These are phyloP conservation scores for Creontiades dilutus DNA, from an alignment of 2,888 invertebrate species.

Conservation along the genomic window DNA sequence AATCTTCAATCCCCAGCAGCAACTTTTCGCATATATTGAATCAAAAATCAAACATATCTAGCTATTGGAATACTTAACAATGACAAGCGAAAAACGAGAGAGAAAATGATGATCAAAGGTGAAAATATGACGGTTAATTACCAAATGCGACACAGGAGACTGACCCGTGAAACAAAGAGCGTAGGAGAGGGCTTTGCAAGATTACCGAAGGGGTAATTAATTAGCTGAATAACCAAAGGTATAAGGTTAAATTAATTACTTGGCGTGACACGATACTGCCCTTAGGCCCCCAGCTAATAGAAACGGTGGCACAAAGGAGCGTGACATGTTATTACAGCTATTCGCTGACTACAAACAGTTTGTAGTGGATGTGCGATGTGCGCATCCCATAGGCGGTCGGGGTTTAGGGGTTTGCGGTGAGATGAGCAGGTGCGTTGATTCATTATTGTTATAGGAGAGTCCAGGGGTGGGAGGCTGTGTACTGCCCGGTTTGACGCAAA, in stretches of 20 bases:
- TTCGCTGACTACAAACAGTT: constrained; percentile 59
- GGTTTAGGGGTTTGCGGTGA: constrained; percentile 32
- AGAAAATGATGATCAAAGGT: constrained; percentile 14
- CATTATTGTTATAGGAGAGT: constrained; percentile 31
- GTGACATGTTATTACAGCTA: constrained; percentile 59
- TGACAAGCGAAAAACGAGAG: too few species aligned
- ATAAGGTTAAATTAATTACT: constrained; percentile 66
- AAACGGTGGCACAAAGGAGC: constrained; percentile 56
- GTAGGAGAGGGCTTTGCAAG: not conserved
- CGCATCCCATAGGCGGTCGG: not conserved
- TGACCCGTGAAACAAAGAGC: constrained; percentile 10
- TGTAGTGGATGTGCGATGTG: constrained; percentile 29
- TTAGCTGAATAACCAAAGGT: constrained; percentile 64
- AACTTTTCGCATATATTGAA: too few species aligned
- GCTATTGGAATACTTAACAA: too few species aligned
- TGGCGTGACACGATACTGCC: constrained; percentile 46
- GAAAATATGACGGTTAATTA: constrained; percentile 41
- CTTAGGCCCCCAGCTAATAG: constrained; percentile 38
- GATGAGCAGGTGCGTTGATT: constrained; percentile 54
- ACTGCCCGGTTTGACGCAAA: not conserved
- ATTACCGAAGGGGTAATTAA: constrained; percentile 49
- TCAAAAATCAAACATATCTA: too few species aligned
- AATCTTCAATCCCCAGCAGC: too few species aligned
- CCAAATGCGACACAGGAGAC: not conserved
- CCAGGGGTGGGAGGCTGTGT: not conserved